Conservation (phyloP, 2,888 invertebrate genomes). For the Erebia epiphron region DNA sequence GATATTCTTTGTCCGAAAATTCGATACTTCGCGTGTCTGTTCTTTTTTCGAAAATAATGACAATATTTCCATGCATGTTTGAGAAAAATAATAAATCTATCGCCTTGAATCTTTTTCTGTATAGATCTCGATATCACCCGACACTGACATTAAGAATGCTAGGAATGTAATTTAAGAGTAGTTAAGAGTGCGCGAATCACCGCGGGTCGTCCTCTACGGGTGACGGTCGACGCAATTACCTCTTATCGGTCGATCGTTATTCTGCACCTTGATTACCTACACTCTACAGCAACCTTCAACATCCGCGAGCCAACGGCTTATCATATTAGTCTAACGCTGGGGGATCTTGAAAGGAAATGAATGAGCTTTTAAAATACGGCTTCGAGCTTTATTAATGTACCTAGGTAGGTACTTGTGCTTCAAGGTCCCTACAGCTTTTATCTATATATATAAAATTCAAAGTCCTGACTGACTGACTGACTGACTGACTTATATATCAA, state of each 20-base stretch:
- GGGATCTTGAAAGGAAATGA: no score
- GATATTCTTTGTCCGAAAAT: no score
- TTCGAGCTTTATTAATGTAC: no score
- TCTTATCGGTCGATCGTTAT: constrained; percentile 61
- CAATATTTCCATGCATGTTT: no score
- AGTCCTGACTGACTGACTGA: no score
- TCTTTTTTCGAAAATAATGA: no score
- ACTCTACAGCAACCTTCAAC: constrained; percentile 19
- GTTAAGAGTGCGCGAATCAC: constrained; percentile 20
- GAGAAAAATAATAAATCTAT: neutral
- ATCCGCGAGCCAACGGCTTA: constrained; percentile 11
- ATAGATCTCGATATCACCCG: neutral
- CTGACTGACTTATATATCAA: no score
- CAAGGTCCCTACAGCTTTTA: no score
- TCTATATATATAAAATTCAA: no score
- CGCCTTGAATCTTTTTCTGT: constrained; percentile 20
- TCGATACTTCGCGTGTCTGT: no score
- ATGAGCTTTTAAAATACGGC: no score
- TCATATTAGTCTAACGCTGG: neutral
- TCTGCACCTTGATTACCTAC: constrained; percentile 39
- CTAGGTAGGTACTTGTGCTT: no score
- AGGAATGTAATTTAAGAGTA: constrained; percentile 31
- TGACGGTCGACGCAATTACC: constrained; percentile 50
- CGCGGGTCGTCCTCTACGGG: constrained; percentile 42
- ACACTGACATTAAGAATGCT: constrained; percentile 25